Evolutionary conservation across 2,888 invertebrate species (phyloP), one percentile per base, ranked within the genome.

Genomic region (Yponomeuta sedellus): DNA sequence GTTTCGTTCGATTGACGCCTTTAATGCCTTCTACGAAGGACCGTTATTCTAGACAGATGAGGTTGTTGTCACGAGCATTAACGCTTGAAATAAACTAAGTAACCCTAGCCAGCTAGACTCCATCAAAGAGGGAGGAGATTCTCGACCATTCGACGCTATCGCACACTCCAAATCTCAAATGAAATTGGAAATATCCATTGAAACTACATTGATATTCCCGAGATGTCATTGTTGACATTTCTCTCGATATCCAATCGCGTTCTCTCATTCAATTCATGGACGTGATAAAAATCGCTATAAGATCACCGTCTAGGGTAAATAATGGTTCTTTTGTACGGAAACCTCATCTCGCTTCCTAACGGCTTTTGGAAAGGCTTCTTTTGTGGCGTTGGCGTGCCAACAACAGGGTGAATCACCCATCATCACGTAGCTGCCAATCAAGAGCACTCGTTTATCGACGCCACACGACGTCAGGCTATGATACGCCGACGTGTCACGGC

Each of bases 391-490:
- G 59, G 59, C 59, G 8, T 59, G 59, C 4, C 59, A 59, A 59
- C 25, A 25, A 59, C 59, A 20, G 22, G 59, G 25, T 25, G 59
- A 25, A 25, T 59, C 44, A 12, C 44, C 16, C 44, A 52, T 44
- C 44, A 44, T 25, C 70, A 71, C 76, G 75, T 75, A 74, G 74
- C 79, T 83, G 89, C 83, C 90, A 88, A 88, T 89, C 90, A 89
- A 78, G 71, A 73, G 70, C 77, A 82, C 86, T 88, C 88, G 82
- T 87, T 84, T 88, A 86, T 88, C 75, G 73, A 75, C 77, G 73
- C 70, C 75, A 77, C 76, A 74, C 75, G 73, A 73, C 68, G 58
- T 69, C 10, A 67, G 66, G 67, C 73, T 77, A 72, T 78, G 74
- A 75, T 75, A 72, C 73, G 71, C 72, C 81, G 75, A 81, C 64